phyloP scores from a whole-genome alignment of 2,797 vertebrate species.

The Benthosema pterotum region DNA sequence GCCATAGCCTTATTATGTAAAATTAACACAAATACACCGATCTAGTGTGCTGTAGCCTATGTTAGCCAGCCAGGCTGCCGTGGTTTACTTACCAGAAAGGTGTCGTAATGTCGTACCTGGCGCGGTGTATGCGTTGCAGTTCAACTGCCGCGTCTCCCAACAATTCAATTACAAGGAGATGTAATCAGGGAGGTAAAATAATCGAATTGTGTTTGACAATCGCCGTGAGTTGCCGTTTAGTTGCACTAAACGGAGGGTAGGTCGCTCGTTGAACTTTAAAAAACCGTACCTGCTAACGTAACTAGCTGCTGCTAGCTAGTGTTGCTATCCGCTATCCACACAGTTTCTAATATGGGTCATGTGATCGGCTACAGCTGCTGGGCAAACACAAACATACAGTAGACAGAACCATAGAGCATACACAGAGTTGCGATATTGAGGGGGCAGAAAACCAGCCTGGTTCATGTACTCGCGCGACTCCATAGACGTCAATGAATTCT shows the following conservation, averaged over 20 bases:
- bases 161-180: background rate
- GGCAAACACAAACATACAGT: conserved; percentile 9
- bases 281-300: conserved; percentile 35
- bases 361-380: conserved; percentile 47
- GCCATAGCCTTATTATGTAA: too few relatives aligned
- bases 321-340: conserved; percentile 31
- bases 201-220: background rate
- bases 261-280: conserved; percentile 23
- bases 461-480: too few relatives aligned
- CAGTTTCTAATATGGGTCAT: conserved; percentile 40
- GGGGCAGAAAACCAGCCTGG: too few relatives aligned
- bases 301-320: background rate
- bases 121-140: too few relatives aligned
- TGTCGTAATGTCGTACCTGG: conserved; percentile 47
- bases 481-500: too few relatives aligned
- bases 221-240: too few relatives aligned
- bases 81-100: background rate
- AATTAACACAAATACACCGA: background rate
- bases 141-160: too few relatives aligned
- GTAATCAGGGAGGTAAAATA: too few relatives aligned
- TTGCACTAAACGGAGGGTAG: conserved; percentile 5
- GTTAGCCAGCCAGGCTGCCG: background rate
- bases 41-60: conserved; percentile 9
- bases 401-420: too few relatives aligned
- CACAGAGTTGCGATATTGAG: too few relatives aligned